Evolutionary conservation across 2,888 invertebrate species (phyloP), one percentile per base, ranked within the genome.

Genomic region (Azorinus chamasolen): DNA sequence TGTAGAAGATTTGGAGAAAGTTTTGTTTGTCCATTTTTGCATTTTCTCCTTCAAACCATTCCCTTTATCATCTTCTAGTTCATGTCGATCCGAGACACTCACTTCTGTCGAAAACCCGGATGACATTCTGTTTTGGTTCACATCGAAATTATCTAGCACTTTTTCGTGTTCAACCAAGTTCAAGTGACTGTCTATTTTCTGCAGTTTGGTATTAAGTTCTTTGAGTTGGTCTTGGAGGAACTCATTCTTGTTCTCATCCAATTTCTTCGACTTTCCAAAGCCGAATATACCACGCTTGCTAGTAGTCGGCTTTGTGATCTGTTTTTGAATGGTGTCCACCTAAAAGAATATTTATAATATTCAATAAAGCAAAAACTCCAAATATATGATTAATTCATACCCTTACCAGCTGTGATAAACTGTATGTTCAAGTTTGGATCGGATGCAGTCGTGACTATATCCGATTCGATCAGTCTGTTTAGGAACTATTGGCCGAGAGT

Each of bases 21-120:
- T 87, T 63, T 81, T 85, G 64, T 85, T 83, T 12, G 88, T 86
- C 62, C 86, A 78, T 65, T 86, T 87, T 64, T 89, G 88, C 65
- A 89, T 77, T 37, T 85, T 85, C 41, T 76, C 64, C 69, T 87
- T 88, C 8, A 89, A 59, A 61, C 84, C 84, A 51, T 76, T 82
- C 6, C 41, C 32, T 25, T 71, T 61, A 4, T 45, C 57, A 18
- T 62, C 53, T 1, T 63, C 27, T n/a, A 64, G 63, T n/a, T 70
- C 70, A 4, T 58, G 59, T 1, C 59, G 71, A 39, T 65, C 58
- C 2, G 25, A 10, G 3, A 48, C 25, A 1, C 16, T 25, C 14
- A 41, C n/a, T 20, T 51, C 41, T 8, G 32, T 16, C 14, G 50
- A 37, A 14, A 25, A 22, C 12, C 25, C 27, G 0, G 61, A 37